Conservation (phyloP, 2,888 invertebrate genomes). For the Prosopocoilus inquinatus region DNA sequence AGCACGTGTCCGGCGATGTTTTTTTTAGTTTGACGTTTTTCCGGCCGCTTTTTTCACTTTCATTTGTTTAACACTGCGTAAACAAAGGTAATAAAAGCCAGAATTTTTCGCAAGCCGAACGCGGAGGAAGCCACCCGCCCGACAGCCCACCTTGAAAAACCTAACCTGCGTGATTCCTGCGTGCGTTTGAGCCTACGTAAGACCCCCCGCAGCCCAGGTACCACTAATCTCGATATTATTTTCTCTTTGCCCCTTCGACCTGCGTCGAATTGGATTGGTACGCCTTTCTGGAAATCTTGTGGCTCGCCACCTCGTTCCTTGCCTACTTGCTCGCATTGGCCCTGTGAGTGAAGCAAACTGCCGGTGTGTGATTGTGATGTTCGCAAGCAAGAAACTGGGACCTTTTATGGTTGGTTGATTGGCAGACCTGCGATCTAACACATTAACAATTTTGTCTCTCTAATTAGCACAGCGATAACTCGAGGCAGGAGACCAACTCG, state of each 20-base stretch:
- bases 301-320: conserved; percentile 4
- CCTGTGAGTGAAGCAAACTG: background rate
- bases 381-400: conserved; percentile 17
- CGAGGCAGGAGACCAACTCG: conserved; percentile 5
- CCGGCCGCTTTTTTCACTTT: background rate
- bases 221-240: background rate
- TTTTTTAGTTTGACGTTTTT: background rate
- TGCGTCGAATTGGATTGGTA: background rate
- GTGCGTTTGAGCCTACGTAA: background rate
- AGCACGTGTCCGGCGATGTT: conserved; percentile 1
- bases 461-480: conserved; percentile 3
- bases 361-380: conserved; percentile 12
- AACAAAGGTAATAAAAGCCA: background rate
- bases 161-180: background rate
- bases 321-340: conserved; percentile 11
- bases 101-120: background rate
- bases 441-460: background rate
- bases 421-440: background rate
- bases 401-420: conserved; percentile 17
- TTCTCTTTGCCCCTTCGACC: background rate
- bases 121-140: background rate
- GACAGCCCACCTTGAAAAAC: background rate
- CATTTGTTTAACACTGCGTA: background rate
- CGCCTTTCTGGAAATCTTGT: conserved; percentile 11
- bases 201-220: background rate